Conservation (phyloP, 2,113 vertebrate species). For the Malurus melanocephalus region DNA sequence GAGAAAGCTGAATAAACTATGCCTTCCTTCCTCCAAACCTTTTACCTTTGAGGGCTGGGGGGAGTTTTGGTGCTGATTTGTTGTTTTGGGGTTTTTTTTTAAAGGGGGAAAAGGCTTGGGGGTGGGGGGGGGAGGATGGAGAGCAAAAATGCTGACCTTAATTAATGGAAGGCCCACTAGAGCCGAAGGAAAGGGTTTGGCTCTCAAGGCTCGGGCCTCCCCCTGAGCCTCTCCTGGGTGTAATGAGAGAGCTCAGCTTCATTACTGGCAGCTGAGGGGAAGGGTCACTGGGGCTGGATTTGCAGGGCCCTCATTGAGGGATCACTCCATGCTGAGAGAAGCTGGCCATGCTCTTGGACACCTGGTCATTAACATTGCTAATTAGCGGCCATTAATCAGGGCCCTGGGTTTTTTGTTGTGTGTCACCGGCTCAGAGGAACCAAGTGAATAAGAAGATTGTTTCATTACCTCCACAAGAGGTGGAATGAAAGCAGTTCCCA, state of each 20-base stretch:
- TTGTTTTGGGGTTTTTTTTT: not conserved
- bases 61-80: not conserved
- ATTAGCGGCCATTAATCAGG: conserved; percentile 99
- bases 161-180: conserved; percentile 80
- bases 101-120: not conserved
- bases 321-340: conserved; percentile 90
- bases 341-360: conserved; percentile 94
- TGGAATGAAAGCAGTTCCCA: conserved; percentile 87
- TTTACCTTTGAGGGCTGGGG: conserved; percentile 47
- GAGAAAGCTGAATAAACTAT: conserved; percentile 20
- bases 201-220: conserved; percentile 77
- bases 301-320: conserved; percentile 88
- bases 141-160: conserved; percentile 76
- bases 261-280: conserved; percentile 86
- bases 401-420: conserved; percentile 79
- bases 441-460: conserved; percentile 89
- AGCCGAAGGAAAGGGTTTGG: conserved; percentile 74
- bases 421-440: conserved; percentile 78
- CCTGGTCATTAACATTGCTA: conserved; percentile 99
- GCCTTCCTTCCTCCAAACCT: conserved; percentile 32
- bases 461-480: conserved; percentile 87
- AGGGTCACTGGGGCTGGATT: conserved; percentile 92
- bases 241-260: conserved; percentile 83
- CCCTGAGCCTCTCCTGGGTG: conserved; percentile 80
- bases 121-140: not conserved